phyloP scores from a whole-genome alignment of 2,888 invertebrate species.

The Chloromyia formosa region DNA sequence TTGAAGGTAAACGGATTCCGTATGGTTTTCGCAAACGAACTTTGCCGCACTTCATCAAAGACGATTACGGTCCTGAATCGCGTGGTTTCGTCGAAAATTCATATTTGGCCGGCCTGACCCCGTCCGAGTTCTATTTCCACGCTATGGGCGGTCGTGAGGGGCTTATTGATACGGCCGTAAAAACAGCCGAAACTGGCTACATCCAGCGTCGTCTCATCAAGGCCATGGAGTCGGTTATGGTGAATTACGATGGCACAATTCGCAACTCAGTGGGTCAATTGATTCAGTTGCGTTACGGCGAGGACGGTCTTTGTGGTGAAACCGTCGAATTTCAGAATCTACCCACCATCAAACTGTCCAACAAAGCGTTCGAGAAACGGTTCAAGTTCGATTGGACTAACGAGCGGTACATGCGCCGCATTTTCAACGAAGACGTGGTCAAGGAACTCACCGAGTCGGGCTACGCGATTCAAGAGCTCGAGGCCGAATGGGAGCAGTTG shows the following conservation, averaged over 20 bases:
- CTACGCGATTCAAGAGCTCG: constrained; percentile 88
- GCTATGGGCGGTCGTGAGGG: constrained; percentile 99
- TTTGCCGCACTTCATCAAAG: constrained; percentile 99
- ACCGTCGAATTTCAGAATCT: constrained; percentile 92
- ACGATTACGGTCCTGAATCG: constrained; percentile 99
- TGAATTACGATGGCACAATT: constrained; percentile 98
- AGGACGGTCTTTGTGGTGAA: constrained; percentile 98
- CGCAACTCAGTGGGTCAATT: constrained; percentile 95
- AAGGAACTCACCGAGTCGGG: constrained; percentile 93
- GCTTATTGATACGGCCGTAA: constrained; percentile 99
- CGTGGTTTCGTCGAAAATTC: constrained; percentile 99
- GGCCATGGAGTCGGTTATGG: constrained; percentile 99
- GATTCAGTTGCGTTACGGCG: constrained; percentile 96
- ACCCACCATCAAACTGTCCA: constrained; percentile 77
- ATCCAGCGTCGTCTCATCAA: constrained; percentile 99
- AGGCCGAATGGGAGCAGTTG: constrained; percentile 96
- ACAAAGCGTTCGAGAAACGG: constrained; percentile 93
- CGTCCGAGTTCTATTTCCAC: constrained; percentile 99
- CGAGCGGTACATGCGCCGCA: constrained; percentile 82
- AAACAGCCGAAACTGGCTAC: constrained; percentile 99
- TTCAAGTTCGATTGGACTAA: constrained; percentile 83
- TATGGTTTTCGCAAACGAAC: constrained; percentile 99
- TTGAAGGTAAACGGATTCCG: constrained; percentile 99
- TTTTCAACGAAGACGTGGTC: constrained; percentile 94
- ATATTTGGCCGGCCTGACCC: constrained; percentile 97